Base-by-base conservation (phyloP, 2,113 vertebrate species). In the Madoqua kirkii region DNA sequence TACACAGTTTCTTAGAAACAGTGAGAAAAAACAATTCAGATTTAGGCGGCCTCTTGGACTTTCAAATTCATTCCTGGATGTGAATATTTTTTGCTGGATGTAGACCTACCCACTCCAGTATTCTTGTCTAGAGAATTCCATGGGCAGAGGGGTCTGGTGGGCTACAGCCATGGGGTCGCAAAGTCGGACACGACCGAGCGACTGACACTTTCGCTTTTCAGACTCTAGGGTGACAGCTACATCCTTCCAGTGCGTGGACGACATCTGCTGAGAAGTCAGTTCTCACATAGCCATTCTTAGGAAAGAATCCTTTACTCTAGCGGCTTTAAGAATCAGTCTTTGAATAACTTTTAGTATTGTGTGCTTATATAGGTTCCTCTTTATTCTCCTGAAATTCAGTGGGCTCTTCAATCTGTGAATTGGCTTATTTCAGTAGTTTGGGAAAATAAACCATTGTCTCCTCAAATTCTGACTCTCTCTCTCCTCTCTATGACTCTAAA, bases 151-250 rank as follows among this genome's bases (percentile, higher is more conserved):
- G 11, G 36, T 13, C 71, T 25, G 36, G 21, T 14, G 71, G 36
- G 36, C 71, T 43, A 14, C 5, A 14, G 71, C 12, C 21, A 14
- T 2, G 36, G 71, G 71, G 71, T 25, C 3, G 3, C 71, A 43
- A 43, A 25, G 71, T 13, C 3, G 1, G 71, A 15, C 71, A 14
- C 0, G 12, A 25, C 71, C 0, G 36, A 13, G 36, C 11, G 0
- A 21, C 19, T 6, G 12, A 74, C 5, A 2, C 67, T 13, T 40
- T 3, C 67, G 6, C 67, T 74, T 25, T 25, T 13, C 36, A 25
- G 71, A 36, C 64, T 48, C 40, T 2, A 31, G 3, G 45, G 27
- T 17, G 59, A 86, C 13, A 52, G 48, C 7, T 19, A 1, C 0
- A 12, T 4, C 45, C 50, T 71, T 12, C 19, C 12, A 78, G 31